Evolutionary conservation across 2,113 vertebrate species (phyloP).

Genomic region (Balaenoptera acutorostrata): DNA sequence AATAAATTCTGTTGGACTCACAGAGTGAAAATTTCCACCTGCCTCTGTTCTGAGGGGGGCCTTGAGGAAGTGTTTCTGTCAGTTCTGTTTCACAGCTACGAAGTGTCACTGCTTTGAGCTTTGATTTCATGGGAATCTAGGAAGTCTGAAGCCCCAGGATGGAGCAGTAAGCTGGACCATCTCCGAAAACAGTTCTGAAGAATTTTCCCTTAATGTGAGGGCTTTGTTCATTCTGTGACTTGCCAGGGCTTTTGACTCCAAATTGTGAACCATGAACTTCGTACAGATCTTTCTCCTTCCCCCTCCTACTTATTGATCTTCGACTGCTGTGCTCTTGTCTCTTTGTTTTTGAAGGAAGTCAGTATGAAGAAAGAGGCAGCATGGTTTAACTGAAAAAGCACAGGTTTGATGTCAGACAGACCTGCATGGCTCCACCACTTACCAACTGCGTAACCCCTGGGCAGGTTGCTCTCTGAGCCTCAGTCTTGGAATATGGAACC

Average conservation of each 20-base stretch:
- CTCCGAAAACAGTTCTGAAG: neutral
- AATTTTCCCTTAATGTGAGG: neutral
- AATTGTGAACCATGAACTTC: neutral
- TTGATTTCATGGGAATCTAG: constrained; percentile 18
- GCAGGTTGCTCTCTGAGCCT: neutral
- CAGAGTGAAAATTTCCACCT: neutral
- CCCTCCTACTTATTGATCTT: constrained; percentile 21
- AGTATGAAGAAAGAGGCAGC: neutral
- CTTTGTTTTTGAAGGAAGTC: constrained; percentile 14
- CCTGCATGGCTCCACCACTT: neutral
- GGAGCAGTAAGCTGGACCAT: neutral
- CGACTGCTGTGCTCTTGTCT: neutral
- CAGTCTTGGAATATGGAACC: neutral
- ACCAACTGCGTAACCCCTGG: neutral
- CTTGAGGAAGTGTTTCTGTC: neutral
- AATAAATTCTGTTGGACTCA: neutral
- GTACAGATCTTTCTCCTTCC: neutral
- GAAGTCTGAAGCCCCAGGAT: neutral
- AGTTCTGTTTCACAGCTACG: neutral
- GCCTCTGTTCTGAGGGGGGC: neutral
- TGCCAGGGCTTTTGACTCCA: neutral
- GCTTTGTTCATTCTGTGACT: neutral
- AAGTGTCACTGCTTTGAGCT: neutral
- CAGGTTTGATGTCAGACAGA: neutral
- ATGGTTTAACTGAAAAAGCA: neutral